These are phyloP conservation scores for Phrynocephalus versicolor DNA, from an alignment of 2,113 vertebrate genomes.

Conservation along the genomic window DNA sequence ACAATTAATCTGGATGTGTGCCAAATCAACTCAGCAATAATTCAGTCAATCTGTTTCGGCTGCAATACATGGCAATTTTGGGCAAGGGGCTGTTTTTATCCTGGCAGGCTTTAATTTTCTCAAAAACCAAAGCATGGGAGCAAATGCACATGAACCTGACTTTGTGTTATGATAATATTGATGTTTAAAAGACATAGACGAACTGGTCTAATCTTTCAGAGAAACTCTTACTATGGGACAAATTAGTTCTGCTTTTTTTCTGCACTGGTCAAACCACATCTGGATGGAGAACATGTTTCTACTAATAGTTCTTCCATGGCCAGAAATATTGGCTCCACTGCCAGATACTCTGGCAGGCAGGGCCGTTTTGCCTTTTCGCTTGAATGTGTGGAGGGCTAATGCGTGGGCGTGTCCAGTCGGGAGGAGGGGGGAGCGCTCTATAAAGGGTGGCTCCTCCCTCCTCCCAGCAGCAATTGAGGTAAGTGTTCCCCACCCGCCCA, in stretches of 20 bases:
- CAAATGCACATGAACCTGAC: neutral
- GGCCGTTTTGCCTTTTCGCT: too few species aligned
- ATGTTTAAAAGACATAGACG: neutral
- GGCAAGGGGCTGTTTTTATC: conserved; percentile 3
- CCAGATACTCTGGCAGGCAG: too few species aligned
- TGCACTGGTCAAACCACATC: neutral
- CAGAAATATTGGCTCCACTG: too few species aligned
- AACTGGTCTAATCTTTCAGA: neutral
- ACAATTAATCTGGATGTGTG: conserved; percentile 49
- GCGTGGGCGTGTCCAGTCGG: too few species aligned
- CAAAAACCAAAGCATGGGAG: neutral
- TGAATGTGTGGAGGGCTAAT: too few species aligned
- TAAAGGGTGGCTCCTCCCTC: too few species aligned
- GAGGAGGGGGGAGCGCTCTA: too few species aligned
- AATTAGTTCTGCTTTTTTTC: neutral
- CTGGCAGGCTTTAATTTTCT: conserved; percentile 22
- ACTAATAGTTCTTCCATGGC: too few species aligned
- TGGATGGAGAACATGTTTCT: too few species aligned
- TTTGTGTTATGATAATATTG: neutral
- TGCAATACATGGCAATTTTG: conserved; percentile 36
- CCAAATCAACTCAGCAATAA: conserved; percentile 26
- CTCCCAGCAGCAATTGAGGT: too few species aligned
- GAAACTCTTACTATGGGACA: neutral
- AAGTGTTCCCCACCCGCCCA: too few species aligned
- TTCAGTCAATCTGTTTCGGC: conserved; percentile 27